Conservation (phyloP, 2,888 invertebrate genomes). For the Harmothoe impar region DNA sequence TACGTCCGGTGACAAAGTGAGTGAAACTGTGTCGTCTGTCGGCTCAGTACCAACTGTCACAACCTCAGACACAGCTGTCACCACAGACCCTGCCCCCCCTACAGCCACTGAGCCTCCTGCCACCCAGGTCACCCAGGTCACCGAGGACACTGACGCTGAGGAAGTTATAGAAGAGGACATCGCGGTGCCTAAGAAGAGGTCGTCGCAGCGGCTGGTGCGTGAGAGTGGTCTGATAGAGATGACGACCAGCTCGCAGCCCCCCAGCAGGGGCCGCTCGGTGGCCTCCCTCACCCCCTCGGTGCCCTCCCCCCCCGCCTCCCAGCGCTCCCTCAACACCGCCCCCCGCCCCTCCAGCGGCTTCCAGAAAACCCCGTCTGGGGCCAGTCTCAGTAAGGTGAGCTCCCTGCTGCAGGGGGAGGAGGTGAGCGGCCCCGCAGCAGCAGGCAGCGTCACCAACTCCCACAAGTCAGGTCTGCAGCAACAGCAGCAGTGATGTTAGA, state of each 20-base stretch:
- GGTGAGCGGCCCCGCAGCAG: too few relatives aligned
- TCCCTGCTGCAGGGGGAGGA: too few relatives aligned
- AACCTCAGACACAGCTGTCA: neutral
- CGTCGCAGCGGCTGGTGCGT: neutral
- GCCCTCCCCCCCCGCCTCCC: neutral
- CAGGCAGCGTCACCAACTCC: too few relatives aligned
- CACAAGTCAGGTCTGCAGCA: too few relatives aligned
- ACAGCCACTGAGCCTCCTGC: too few relatives aligned
- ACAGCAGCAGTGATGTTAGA: too few relatives aligned
- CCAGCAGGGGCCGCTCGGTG: neutral
- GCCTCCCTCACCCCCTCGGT: neutral
- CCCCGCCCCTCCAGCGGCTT: conserved; percentile 36
- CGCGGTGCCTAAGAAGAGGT: neutral
- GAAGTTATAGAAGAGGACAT: neutral
- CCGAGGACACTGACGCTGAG: neutral
- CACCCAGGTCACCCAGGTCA: neutral
- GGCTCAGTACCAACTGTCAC: neutral
- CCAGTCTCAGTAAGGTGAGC: too few relatives aligned
- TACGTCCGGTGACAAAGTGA: neutral
- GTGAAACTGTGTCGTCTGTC: neutral
- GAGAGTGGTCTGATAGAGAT: conserved; percentile 38
- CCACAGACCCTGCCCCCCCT: too few relatives aligned
- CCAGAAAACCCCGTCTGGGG: neutral
- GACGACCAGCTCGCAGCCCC: neutral
- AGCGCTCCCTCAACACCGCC: neutral